phyloP scores from a whole-genome alignment of 2,113 vertebrate species.

The Channa argus region DNA sequence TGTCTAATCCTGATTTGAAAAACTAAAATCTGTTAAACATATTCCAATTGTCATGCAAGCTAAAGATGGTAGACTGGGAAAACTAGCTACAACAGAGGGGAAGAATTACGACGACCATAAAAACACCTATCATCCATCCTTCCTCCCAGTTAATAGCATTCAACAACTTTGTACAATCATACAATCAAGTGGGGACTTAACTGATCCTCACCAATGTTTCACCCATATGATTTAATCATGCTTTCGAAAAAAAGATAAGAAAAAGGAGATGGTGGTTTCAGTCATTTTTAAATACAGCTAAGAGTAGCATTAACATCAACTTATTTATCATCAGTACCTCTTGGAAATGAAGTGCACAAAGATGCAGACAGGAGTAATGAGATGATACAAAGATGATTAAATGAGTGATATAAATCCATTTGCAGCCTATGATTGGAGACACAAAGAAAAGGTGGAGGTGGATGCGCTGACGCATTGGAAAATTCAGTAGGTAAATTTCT shows the following conservation, averaged over 20 bases:
- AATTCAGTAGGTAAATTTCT: not conserved
- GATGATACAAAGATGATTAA: not conserved
- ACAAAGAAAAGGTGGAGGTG: not conserved
- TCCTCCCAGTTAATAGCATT: constrained; percentile 1
- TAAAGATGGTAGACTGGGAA: constrained; percentile 1
- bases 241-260: constrained; percentile 18
- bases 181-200: constrained; percentile 20
- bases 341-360: constrained; percentile 5
- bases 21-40: not conserved
- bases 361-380: constrained; percentile 24
- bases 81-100: constrained; percentile 10
- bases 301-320: constrained; percentile 32
- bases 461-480: not conserved
- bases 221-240: constrained; percentile 68
- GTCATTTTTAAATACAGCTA: constrained; percentile 40
- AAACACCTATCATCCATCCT: constrained; percentile 17
- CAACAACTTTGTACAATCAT: constrained; percentile 19
- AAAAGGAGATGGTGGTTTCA: constrained; percentile 19
- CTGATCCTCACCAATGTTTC: constrained; percentile 41
- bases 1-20: constrained; percentile 24
- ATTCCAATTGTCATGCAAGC: constrained; percentile 33
- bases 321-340: constrained; percentile 39
- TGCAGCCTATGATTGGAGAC: not conserved
- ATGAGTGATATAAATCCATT: not conserved
- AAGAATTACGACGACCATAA: not conserved